Base-by-base conservation (phyloP, 2,888 invertebrate species). In the Phyto melanocephala region DNA sequence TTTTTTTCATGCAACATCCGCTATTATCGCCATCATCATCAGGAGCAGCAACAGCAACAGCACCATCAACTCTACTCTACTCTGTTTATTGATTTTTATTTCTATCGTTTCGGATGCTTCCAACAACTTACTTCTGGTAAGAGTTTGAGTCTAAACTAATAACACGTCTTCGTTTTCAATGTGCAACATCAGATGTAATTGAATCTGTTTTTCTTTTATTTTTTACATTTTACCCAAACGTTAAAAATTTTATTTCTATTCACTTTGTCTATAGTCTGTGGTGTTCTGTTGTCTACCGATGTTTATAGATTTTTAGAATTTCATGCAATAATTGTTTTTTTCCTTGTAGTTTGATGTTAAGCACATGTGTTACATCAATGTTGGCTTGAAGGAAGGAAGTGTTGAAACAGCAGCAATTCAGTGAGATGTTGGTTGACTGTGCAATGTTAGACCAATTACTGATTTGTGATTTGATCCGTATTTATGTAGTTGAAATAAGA, bases 121-220 rank as follows among this genome's bases (percentile, higher is more conserved):
- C 72, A 28, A 40, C 45, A n/a, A n/a, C n/a, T n/a, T 22, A 6
- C 10, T 52, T 13, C 24, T 52, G 6, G 22, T 54, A 54, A 2
- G 15, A 15, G 17, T 60, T 52, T 6, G 15, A 15, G 17, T 60
- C 60, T 72, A 50, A 56, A 35, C 68, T 62, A 63, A 58, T 60
- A 78, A 63, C 75, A 82, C 65, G 75, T 65, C 58, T 74, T 75
- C 7, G 33, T 17, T 74, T 74, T 56, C 71, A 72, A 78, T 63
- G 70, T 75, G 74, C 74, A 78, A 60, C 67, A 71, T 45, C 81
- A 65, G 20, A 63, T 67, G 65, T 82, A 82, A 81, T 81, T 81
- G 78, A 78, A 72, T 72, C 24, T 65, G 15, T 33, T 54, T 56
- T 24, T 40, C 20, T 42, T 2, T 22, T 24, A 20, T 28, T n/a